phyloP scores from a whole-genome alignment of 2,113 vertebrate genomes.

The Epinephelus lanceolatus region DNA sequence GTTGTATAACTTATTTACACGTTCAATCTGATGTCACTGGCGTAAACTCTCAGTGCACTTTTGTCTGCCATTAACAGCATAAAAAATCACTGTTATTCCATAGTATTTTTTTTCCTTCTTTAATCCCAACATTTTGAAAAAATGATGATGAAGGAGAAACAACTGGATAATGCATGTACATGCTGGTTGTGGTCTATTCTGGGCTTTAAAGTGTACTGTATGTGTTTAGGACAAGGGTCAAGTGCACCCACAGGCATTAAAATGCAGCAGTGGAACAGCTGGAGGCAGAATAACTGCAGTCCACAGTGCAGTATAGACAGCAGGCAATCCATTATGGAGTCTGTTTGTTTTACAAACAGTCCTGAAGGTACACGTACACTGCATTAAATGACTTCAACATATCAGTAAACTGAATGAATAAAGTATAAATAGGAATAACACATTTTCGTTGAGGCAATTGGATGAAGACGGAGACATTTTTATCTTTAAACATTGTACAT shows the following conservation, averaged over 20 bases:
- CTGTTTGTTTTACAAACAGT: conserved; percentile 25
- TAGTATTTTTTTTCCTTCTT: conserved; percentile 11
- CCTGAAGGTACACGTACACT: conserved; percentile 37
- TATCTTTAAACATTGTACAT: no score
- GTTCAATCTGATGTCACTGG: conserved; percentile 17
- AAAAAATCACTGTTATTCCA: neutral
- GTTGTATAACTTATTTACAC: conserved; percentile 41
- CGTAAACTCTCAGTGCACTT: conserved; percentile 10
- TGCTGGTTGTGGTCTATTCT: conserved; percentile 12
- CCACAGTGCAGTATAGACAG: conserved; percentile 5
- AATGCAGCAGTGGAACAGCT: conserved; percentile 52
- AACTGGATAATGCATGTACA: conserved; percentile 28
- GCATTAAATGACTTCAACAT: neutral
- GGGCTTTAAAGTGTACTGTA: conserved; percentile 26
- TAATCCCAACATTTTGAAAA: neutral
- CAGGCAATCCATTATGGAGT: conserved; percentile 31
- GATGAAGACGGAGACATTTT: neutral
- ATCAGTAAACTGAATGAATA: neutral
- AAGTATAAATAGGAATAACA: neutral
- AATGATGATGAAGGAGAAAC: conserved; percentile 19
- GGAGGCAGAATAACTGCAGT: conserved; percentile 32
- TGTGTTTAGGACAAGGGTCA: conserved; percentile 41
- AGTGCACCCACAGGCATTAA: conserved; percentile 45
- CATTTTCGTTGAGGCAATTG: neutral
- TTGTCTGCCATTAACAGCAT: conserved; percentile 8